Conservation (phyloP, 2,888 invertebrate species). For the Mycalesis mineus region DNA sequence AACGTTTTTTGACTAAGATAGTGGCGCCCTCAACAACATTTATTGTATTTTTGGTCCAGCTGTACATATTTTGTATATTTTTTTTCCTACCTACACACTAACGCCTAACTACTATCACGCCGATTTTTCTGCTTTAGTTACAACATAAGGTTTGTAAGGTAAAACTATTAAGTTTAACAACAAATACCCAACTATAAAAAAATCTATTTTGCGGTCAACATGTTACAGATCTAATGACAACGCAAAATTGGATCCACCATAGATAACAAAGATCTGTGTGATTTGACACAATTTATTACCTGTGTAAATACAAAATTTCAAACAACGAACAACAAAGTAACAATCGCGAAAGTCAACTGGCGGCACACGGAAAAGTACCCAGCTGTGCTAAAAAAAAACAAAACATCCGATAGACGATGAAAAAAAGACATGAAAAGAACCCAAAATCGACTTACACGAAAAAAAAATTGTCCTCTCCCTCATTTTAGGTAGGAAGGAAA, state of each 20-base stretch:
- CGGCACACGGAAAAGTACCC: slow-evolving; percentile 33
- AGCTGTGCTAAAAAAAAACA: slow-evolving; percentile 28
- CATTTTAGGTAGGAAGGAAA: neutral
- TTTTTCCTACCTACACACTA: no score
- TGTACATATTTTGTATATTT: no score
- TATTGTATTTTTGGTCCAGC: no score
- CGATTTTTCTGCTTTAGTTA: no score
- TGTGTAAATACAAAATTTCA: slow-evolving; percentile 27
- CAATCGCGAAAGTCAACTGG: slow-evolving; percentile 32
- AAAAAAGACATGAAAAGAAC: slow-evolving; percentile 13
- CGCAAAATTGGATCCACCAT: slow-evolving; percentile 18
- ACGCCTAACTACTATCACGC: no score
- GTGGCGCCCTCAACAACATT: no score
- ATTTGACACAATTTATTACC: slow-evolving; percentile 27
- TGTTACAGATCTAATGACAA: slow-evolving; percentile 19
- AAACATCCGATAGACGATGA: slow-evolving; percentile 13
- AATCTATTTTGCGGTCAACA: slow-evolving; percentile 5
- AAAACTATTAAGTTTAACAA: neutral
- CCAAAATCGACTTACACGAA: slow-evolving; percentile 24
- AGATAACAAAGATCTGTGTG: neutral
- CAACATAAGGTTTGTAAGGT: neutral
- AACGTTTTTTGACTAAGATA: no score
- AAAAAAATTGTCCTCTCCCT: slow-evolving; percentile 11
- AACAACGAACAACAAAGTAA: slow-evolving; percentile 23
- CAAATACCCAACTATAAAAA: neutral